Conservation (phyloP, 2,888 invertebrate species). For the Coelinius sp. region DNA sequence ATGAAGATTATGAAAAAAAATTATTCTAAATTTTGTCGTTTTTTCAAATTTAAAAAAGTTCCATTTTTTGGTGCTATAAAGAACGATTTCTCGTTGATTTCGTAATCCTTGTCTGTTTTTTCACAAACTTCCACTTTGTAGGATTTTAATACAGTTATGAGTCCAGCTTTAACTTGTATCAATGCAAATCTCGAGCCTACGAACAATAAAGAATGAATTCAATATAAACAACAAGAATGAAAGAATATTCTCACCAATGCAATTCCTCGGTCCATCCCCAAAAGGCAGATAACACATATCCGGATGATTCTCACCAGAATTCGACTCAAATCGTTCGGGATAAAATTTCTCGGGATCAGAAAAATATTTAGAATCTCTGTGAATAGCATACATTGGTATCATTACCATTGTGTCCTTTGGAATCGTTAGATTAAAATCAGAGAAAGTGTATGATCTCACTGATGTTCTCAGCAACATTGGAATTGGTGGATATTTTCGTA, state of each 20-base stretch:
- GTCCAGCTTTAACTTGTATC: not conserved
- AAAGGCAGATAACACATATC: constrained; percentile 58
- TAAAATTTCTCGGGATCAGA: constrained; percentile 58
- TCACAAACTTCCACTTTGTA: constrained; percentile 59
- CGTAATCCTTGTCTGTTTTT: constrained; percentile 58
- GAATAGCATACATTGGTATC: constrained; percentile 53
- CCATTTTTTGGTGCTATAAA: not conserved
- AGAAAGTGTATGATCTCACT: constrained; percentile 48
- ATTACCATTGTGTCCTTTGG: constrained; percentile 45
- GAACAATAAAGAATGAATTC: not conserved
- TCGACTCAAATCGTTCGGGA: constrained; percentile 58
- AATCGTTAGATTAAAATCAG: constrained; percentile 50
- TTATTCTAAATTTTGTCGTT: not conserved
- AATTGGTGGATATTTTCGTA: constrained; percentile 70
- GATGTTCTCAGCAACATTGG: constrained; percentile 61
- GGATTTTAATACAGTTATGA: constrained; percentile 50
- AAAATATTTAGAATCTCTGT: constrained; percentile 53
- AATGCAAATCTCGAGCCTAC: not conserved
- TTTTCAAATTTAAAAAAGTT: not conserved
- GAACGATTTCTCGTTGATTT: constrained; percentile 49
- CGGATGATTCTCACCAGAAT: constrained; percentile 48
- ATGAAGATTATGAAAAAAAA: too few species aligned
- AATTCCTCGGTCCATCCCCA: constrained; percentile 64
- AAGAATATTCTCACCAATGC: constrained; percentile 56
- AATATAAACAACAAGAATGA: not conserved